Conservation (phyloP, 1,140 invertebrate species). For the Drosophila murphyi region DNA sequence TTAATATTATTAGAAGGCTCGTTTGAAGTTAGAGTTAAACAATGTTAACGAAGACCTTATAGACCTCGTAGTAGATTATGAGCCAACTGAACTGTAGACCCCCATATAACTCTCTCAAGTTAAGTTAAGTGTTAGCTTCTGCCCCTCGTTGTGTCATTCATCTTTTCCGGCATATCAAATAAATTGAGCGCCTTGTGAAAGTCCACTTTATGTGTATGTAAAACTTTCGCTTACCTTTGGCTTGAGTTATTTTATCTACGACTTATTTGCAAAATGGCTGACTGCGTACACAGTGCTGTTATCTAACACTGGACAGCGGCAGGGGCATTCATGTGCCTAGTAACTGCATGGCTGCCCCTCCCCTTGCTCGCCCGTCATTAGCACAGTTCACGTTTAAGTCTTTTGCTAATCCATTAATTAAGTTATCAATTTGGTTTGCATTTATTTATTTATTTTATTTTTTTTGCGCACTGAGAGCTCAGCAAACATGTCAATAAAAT, state of each 20-base stretch:
- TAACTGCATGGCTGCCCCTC: neutral
- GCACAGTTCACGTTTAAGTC: neutral
- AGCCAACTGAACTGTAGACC: too few relatives aligned
- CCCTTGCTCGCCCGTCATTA: too few relatives aligned
- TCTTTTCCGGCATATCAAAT: slow-evolving; percentile 45
- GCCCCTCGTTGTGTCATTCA: slow-evolving; percentile 5
- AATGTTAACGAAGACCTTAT: too few relatives aligned
- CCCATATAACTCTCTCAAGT: slow-evolving; percentile 1
- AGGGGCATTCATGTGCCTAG: neutral
- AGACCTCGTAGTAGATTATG: too few relatives aligned
- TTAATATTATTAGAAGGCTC: too few relatives aligned
- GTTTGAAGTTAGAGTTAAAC: too few relatives aligned
- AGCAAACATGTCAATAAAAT: slow-evolving; percentile 45
- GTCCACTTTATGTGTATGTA: slow-evolving; percentile 6
- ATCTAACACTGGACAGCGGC: slow-evolving; percentile 40
- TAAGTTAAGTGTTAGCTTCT: neutral
- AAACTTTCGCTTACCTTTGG: slow-evolving; percentile 59
- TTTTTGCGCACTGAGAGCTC: slow-evolving; percentile 26
- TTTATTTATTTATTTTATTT: neutral
- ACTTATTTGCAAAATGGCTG: slow-evolving; percentile 12
- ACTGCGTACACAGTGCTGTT: slow-evolving; percentile 33
- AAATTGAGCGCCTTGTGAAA: slow-evolving; percentile 20
- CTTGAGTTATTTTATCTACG: slow-evolving; percentile 26
- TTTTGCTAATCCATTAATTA: slow-evolving; percentile 21
- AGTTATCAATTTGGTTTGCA: slow-evolving; percentile 25